phyloP scores from a whole-genome alignment of 2,888 invertebrate genomes.

The Platycnemis pennipes region DNA sequence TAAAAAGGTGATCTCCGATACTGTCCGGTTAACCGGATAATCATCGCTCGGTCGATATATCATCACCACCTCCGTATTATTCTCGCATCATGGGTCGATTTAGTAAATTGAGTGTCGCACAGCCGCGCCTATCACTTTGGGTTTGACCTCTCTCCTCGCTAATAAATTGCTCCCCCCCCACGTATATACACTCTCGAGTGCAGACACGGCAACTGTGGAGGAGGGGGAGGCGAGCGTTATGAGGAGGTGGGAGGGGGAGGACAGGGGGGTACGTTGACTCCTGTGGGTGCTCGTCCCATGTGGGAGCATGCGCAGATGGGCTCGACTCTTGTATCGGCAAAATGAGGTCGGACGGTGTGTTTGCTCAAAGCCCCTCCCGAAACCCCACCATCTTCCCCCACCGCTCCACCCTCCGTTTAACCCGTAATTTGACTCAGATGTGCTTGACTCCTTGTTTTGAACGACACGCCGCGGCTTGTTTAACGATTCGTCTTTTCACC shows the following conservation, averaged over 20 bases:
- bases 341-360: constrained; percentile 11
- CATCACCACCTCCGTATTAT: too few relatives aligned
- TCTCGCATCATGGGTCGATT: too few relatives aligned
- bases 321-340: constrained; percentile 1
- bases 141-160: background rate
- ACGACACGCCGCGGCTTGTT: background rate
- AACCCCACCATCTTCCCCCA: background rate
- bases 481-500: background rate
- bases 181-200: background rate
- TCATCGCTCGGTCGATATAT: too few relatives aligned
- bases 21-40: too few relatives aligned
- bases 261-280: background rate
- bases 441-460: background rate
- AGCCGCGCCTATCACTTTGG: too few relatives aligned
- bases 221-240: background rate
- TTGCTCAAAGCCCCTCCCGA: background rate
- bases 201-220: background rate
- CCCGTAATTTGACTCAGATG: constrained; percentile 10
- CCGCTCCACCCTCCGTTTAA: background rate
- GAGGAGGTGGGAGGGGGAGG: too few relatives aligned
- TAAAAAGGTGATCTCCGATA: too few relatives aligned
- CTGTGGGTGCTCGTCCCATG: background rate
- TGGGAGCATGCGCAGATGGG: background rate
- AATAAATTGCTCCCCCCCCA: background rate
- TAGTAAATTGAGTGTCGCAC: too few relatives aligned